These are phyloP conservation scores for Hydroisotoma schaefferi DNA, from an alignment of 2,888 invertebrate species.

Conservation along the genomic window DNA sequence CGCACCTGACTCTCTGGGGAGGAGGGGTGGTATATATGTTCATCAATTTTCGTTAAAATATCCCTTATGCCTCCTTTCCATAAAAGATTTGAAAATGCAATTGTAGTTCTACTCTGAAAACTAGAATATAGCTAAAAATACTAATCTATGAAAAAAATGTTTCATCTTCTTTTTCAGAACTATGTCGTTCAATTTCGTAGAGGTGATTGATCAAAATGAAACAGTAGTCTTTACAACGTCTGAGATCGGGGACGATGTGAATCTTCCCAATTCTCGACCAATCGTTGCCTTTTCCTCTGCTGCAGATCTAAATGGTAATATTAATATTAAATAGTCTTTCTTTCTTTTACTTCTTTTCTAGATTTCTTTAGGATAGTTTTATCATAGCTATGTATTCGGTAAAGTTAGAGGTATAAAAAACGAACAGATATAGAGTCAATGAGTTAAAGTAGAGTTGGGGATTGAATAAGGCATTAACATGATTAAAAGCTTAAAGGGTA, in stretches of 20 bases:
- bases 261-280: conserved; percentile 44
- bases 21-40: too few relatives aligned
- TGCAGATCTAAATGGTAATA: conserved; percentile 45
- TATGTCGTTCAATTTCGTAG: conserved; percentile 42
- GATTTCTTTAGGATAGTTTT: neutral
- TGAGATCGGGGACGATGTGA: conserved; percentile 45
- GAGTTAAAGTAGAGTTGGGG: neutral
- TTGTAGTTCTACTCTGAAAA: neutral
- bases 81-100: neutral
- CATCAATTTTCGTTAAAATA: neutral
- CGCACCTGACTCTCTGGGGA: too few relatives aligned
- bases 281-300: conserved; percentile 47
- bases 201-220: conserved; percentile 41
- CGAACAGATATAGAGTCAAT: too few relatives aligned
- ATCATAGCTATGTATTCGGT: neutral
- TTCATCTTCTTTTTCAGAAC: conserved; percentile 30
- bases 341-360: neutral
- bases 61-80: neutral
- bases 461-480: conserved; percentile 30
- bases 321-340: neutral
- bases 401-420: too few relatives aligned
- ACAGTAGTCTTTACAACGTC: conserved; percentile 41
- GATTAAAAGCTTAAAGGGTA: too few relatives aligned
- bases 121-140: neutral
- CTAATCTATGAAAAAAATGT: neutral